Conservation (phyloP, 2,797 vertebrate genomes). For the Thunnus albacares region DNA sequence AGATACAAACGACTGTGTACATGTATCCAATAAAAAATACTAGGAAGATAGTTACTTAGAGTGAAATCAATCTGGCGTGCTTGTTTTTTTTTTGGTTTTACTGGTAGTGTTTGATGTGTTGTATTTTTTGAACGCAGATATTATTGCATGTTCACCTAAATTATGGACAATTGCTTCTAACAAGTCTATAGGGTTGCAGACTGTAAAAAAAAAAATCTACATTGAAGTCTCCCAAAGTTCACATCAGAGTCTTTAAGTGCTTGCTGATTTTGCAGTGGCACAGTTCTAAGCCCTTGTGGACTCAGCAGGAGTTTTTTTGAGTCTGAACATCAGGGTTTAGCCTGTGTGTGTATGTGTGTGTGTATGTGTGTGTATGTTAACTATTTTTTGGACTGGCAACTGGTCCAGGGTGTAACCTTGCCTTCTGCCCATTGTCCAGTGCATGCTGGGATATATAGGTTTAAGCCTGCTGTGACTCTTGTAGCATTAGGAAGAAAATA, state of each 20-base stretch:
- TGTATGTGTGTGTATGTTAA: slow-evolving; percentile 5
- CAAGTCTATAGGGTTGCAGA: neutral
- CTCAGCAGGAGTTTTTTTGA: slow-evolving; percentile 30
- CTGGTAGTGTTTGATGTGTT: neutral
- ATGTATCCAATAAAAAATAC: neutral
- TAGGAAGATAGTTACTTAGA: too few species aligned
- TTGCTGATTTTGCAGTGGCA: slow-evolving; percentile 27
- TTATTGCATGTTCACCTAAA: neutral
- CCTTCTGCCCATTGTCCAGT: neutral
- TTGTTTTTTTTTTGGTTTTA: neutral
- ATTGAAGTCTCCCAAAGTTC: slow-evolving; percentile 10
- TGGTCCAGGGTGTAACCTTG: too few species aligned
- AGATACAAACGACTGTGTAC: neutral
- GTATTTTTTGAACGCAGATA: neutral
- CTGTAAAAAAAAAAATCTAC: neutral
- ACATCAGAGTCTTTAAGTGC: neutral
- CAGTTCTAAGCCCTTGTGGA: slow-evolving; percentile 14
- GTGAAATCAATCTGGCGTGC: neutral
- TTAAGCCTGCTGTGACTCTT: neutral
- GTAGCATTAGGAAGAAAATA: neutral
- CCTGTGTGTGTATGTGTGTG: neutral
- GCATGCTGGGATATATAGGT: neutral
- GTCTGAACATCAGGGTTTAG: slow-evolving; percentile 2
- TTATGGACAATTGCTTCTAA: neutral
- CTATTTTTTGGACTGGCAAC: neutral